phyloP scores from a whole-genome alignment of 2,797 vertebrate species.

The Gobionotothen gibberifrons region DNA sequence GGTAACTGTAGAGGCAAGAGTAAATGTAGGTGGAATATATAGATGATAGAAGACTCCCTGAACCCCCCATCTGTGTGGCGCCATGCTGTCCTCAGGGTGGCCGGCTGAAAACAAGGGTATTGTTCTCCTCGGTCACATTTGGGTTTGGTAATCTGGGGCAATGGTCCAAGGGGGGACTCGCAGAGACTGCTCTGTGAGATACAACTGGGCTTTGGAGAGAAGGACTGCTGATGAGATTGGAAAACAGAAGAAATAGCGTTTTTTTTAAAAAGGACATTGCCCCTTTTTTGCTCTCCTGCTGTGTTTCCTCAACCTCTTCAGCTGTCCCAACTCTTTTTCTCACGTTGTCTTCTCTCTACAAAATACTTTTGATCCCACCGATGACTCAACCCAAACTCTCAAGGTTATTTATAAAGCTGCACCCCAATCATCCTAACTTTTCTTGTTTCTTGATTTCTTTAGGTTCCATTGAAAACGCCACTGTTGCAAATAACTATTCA shows the following conservation, averaged over 20 bases:
- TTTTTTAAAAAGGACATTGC: not conserved
- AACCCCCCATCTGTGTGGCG: constrained; percentile 36
- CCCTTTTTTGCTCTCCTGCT: constrained; percentile 13
- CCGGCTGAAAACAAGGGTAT: constrained; percentile 51
- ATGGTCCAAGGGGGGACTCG: constrained; percentile 46
- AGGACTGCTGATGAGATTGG: constrained; percentile 39
- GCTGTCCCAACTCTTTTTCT: not conserved
- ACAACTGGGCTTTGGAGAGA: constrained; percentile 40
- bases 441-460: constrained; percentile 7
- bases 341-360: not conserved
- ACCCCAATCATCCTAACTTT: constrained; percentile 11
- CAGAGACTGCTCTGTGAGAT: constrained; percentile 55
- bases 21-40: constrained; percentile 1
- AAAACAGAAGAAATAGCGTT: constrained; percentile 27
- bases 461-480: constrained; percentile 4
- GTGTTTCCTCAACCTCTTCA: not conserved
- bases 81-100: constrained; percentile 45
- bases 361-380: not conserved
- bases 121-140: constrained; percentile 59
- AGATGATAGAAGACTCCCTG: constrained; percentile 20
- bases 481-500: not conserved
- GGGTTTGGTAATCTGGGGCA: constrained; percentile 62
- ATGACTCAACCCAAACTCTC: constrained; percentile 25
- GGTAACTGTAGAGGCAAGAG: not conserved
- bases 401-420: constrained; percentile 20